These are phyloP conservation scores for Chondrosia reniformis DNA, from an alignment of 37 sponge, comb jelly and placozoan species.

Conservation along the genomic window DNA sequence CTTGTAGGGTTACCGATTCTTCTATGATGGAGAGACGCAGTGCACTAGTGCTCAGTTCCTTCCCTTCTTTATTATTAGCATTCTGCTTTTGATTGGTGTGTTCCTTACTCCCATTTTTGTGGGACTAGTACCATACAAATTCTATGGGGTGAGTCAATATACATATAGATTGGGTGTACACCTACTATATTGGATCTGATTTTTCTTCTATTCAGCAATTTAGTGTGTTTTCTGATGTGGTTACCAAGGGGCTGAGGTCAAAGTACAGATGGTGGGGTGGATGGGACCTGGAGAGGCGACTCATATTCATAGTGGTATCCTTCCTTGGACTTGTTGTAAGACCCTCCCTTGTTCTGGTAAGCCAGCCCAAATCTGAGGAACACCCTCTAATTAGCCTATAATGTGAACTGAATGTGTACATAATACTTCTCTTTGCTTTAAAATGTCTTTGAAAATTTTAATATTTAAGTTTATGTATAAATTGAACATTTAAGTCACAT, in stretches of 20 bases:
- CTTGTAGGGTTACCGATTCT: not conserved
- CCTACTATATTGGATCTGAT: too few species aligned
- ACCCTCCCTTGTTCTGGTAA: constrained; percentile 73
- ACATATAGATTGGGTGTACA: too few species aligned
- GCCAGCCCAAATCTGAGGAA: too few species aligned
- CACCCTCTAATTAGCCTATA: too few species aligned
- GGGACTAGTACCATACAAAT: constrained; percentile 35
- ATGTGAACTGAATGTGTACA: too few species aligned
- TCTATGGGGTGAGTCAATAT: constrained; percentile 17
- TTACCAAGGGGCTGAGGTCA: constrained; percentile 55
- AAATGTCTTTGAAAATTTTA: not conserved
- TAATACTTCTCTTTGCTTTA: not conserved
- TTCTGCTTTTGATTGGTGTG: constrained; percentile 15
- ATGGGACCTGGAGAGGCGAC: constrained; percentile 70
- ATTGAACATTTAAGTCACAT: not conserved
- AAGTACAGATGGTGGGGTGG: constrained; percentile 73
- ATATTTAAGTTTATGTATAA: not conserved
- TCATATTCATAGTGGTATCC: constrained; percentile 52
- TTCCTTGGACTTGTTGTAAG: constrained; percentile 37
- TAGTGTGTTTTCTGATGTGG: constrained; percentile 64
- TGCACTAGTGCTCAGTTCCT: constrained; percentile 39
- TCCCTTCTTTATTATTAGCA: constrained; percentile 36
- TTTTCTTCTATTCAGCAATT: constrained; percentile 36
- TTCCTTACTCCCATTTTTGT: constrained; percentile 39
- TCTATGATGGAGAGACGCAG: constrained; percentile 44